phyloP scores from a whole-genome alignment of 2,797 vertebrate species.

The Selene dorsalis region DNA sequence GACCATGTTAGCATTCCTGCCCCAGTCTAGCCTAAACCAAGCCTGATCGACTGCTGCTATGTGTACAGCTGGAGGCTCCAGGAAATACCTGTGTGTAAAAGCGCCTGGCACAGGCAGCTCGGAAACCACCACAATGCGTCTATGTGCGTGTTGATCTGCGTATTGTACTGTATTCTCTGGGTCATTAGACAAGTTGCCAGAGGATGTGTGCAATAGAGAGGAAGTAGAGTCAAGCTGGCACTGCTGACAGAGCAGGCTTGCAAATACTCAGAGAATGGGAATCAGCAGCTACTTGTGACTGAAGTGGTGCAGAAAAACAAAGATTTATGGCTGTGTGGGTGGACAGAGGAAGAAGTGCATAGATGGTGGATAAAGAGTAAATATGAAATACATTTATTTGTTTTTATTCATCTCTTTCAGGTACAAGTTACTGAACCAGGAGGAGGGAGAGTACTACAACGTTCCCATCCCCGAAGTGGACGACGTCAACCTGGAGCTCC shows the following conservation, averaged over 20 bases:
- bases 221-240: slow-evolving; percentile 18
- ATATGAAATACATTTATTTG: not conserved
- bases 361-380: not conserved
- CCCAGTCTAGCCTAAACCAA: slow-evolving; percentile 47
- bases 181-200: slow-evolving; percentile 23
- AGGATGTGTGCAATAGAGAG: slow-evolving; percentile 42
- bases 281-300: slow-evolving; percentile 1
- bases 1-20: slow-evolving; percentile 59
- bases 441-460: slow-evolving; percentile 98
- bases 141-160: slow-evolving; percentile 8
- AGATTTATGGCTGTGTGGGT: not conserved
- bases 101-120: not conserved
- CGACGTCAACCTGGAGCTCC: slow-evolving; percentile 90
- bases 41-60: slow-evolving; percentile 43
- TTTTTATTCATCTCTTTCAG: slow-evolving; percentile 70
- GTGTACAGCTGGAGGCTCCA: slow-evolving; percentile 10
- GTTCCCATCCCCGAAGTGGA: slow-evolving; percentile 95
- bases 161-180: slow-evolving; percentile 1
- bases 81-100: slow-evolving; percentile 26
- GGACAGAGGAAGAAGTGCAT: not conserved
- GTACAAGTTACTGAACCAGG: slow-evolving; percentile 97
- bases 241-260: slow-evolving; percentile 31
- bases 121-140: slow-evolving; percentile 7
- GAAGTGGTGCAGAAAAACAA: slow-evolving; percentile 11
- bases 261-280: slow-evolving; percentile 1